These are phyloP conservation scores for Onychomys arenicola DNA, from an alignment of 2,797 vertebrate species.

Conservation along the genomic window DNA sequence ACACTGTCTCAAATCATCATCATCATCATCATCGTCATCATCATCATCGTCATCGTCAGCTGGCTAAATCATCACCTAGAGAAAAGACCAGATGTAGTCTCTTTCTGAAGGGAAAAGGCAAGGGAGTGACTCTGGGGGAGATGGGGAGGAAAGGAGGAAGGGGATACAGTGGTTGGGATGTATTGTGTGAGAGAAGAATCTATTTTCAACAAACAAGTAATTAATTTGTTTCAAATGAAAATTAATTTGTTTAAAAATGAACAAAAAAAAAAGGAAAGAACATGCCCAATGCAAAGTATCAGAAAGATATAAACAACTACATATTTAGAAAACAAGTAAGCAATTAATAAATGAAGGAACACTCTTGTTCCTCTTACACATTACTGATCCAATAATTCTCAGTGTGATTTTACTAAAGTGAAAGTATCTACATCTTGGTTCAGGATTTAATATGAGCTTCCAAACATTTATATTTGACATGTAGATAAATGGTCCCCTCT, in stretches of 20 bases:
- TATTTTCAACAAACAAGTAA: neutral
- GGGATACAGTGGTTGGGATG: neutral
- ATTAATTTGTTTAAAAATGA: neutral
- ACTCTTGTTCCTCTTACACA: neutral
- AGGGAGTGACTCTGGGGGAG: too few relatives aligned
- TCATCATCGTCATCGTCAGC: too few relatives aligned
- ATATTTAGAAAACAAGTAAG: neutral
- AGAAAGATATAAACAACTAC: neutral
- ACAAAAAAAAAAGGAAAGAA: neutral
- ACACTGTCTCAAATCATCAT: too few relatives aligned
- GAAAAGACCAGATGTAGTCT: neutral
- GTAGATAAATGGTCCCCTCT: conserved; percentile 69
- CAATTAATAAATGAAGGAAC: neutral
- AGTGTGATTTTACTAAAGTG: neutral
- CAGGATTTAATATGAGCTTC: conserved; percentile 65
- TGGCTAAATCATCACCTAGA: neutral
- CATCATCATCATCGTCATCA: too few relatives aligned
- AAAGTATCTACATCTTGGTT: neutral
- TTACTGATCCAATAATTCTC: neutral
- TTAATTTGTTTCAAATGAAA: too few relatives aligned
- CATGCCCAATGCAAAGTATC: neutral
- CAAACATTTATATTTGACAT: conserved; percentile 74
- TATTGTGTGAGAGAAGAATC: neutral
- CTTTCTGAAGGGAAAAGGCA: neutral
- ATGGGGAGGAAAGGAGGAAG: neutral